phyloP scores from a whole-genome alignment of 53 echinoderm and acorn worm species.

The Patiria pectinifera region DNA sequence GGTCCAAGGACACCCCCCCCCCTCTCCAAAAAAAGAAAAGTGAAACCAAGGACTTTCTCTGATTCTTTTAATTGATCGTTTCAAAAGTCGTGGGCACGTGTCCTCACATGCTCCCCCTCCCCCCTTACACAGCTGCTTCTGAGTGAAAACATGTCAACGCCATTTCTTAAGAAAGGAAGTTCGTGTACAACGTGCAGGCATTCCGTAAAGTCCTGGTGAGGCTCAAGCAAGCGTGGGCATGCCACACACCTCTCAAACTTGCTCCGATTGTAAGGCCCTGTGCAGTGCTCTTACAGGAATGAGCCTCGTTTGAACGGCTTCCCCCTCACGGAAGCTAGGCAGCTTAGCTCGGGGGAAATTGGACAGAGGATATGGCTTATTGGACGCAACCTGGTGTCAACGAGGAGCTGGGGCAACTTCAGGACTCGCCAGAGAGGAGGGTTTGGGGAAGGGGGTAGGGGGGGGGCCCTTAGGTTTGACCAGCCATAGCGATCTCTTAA shows the following conservation, averaged over 20 bases:
- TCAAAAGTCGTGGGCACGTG: background rate
- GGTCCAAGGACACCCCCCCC: background rate
- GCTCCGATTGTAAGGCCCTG: background rate
- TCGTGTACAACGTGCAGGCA: background rate
- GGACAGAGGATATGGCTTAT: conserved; percentile 16
- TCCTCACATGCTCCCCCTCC: background rate
- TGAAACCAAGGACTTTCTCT: background rate
- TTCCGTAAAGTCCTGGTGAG: background rate
- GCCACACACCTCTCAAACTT: background rate
- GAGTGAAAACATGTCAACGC: background rate
- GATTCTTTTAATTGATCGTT: background rate
- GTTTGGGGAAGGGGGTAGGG: background rate
- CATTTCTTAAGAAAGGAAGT: background rate
- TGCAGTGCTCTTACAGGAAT: conserved; percentile 41
- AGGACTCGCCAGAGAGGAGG: background rate
- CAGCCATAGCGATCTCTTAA: background rate
- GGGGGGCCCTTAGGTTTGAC: background rate
- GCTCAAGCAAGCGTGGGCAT: background rate
- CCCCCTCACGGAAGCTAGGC: conserved; percentile 42
- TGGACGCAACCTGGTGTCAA: conserved; percentile 33
- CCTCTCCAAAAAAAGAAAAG: background rate
- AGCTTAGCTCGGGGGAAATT: conserved; percentile 50
- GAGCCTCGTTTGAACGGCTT: conserved; percentile 30
- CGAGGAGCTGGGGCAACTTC: background rate
- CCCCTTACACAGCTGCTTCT: background rate